Evolutionary conservation across 2,888 invertebrate genomes (phyloP).

Genomic region (Myathropa florea): DNA sequence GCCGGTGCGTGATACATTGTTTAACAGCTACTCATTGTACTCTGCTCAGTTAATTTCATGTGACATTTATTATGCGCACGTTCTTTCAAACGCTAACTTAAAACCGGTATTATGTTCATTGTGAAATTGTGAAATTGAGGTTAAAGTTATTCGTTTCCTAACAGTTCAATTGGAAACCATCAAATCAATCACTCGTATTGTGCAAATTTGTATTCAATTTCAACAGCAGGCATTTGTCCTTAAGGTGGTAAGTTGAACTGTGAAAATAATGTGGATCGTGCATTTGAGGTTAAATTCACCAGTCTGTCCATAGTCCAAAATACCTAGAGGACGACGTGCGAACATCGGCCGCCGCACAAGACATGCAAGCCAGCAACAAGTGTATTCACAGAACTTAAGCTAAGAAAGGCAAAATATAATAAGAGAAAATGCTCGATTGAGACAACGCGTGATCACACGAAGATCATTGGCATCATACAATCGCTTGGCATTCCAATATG

Average conservation of each 20-base stretch:
- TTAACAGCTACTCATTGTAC: too few relatives aligned
- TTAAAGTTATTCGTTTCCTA: constrained; percentile 30
- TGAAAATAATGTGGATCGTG: too few relatives aligned
- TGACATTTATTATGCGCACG: too few relatives aligned
- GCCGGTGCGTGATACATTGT: too few relatives aligned
- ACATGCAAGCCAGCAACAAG: too few relatives aligned
- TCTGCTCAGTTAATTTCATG: too few relatives aligned
- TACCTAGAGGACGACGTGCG: constrained; percentile 28
- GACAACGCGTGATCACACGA: neutral
- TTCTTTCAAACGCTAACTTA: constrained; percentile 35
- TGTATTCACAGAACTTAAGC: constrained; percentile 45
- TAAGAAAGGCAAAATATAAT: too few relatives aligned
- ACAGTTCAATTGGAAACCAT: constrained; percentile 8
- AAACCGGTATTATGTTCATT: constrained; percentile 34
- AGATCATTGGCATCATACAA: too few relatives aligned
- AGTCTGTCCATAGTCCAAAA: neutral
- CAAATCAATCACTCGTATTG: constrained; percentile 46
- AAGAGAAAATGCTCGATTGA: too few relatives aligned
- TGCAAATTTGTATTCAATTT: constrained; percentile 55
- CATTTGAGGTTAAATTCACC: too few relatives aligned
- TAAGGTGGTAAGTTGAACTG: too few relatives aligned
- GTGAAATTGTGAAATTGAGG: constrained; percentile 30
- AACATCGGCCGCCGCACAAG: constrained; percentile 60
- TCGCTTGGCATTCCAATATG: too few relatives aligned
- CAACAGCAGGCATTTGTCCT: constrained; percentile 16